phyloP scores from a whole-genome alignment of 1,140 invertebrate species.

The Eriocheir sinensis region DNA sequence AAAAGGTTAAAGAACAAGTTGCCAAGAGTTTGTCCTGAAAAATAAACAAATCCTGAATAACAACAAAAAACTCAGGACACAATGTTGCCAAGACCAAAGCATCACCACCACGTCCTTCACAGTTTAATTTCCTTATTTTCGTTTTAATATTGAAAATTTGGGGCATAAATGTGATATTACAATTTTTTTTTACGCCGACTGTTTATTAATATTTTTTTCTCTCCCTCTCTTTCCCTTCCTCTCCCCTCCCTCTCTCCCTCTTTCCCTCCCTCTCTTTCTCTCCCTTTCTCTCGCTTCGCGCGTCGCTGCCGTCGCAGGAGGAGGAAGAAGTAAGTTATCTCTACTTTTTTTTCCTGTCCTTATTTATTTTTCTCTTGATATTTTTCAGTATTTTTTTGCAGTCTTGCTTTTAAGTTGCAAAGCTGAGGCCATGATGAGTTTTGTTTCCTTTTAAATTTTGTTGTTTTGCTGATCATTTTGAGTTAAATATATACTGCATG shows the following conservation, averaged over 20 bases:
- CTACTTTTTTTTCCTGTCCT: conserved; percentile 4
- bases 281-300: conserved; percentile 11
- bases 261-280: conserved; percentile 47
- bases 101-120: too few relatives aligned
- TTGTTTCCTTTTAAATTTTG: not conserved
- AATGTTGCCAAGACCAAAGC: not conserved
- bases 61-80: not conserved
- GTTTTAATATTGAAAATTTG: not conserved
- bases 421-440: not conserved
- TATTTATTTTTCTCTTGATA: not conserved
- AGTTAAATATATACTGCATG: too few relatives aligned
- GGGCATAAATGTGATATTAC: not conserved
- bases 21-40: too few relatives aligned
- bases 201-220: conserved; percentile 32
- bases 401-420: not conserved
- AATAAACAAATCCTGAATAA: not conserved
- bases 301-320: conserved; percentile 53
- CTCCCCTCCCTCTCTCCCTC: not conserved
- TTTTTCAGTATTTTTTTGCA: not conserved
- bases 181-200: not conserved
- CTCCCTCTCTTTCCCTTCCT: not conserved
- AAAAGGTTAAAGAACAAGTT: too few relatives aligned
- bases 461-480: too few relatives aligned
- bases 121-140: not conserved
- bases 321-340: conserved; percentile 78